phyloP scores from a whole-genome alignment of 2,113 vertebrate species.

The Charina bottae region DNA sequence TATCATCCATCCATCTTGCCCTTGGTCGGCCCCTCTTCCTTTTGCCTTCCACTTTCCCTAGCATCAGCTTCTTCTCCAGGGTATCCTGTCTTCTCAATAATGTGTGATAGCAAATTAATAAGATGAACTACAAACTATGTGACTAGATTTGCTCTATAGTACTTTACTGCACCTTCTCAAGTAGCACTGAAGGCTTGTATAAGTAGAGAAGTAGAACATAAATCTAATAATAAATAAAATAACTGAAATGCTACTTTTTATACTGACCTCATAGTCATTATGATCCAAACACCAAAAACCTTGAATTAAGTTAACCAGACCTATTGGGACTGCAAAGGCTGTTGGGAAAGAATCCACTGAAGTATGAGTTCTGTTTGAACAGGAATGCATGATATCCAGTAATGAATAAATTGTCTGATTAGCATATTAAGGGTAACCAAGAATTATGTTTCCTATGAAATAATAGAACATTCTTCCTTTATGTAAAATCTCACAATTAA shows the following conservation, averaged over 20 bases:
- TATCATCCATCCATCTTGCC: too few species aligned
- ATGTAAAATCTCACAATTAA: not conserved
- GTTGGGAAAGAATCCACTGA: conserved; percentile 88
- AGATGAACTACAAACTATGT: not conserved
- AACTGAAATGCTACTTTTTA: not conserved
- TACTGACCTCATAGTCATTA: conserved; percentile 87
- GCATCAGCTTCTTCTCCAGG: too few species aligned
- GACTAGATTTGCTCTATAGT: not conserved
- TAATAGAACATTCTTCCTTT: not conserved
- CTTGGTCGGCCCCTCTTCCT: too few species aligned
- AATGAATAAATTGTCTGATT: conserved; percentile 92
- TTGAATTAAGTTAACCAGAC: conserved; percentile 89
- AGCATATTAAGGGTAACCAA: conserved; percentile 78
- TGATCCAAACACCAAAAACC: conserved; percentile 96
- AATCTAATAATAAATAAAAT: not conserved
- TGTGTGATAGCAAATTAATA: not conserved
- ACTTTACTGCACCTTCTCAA: not conserved
- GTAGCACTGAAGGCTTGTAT: not conserved
- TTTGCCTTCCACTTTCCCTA: too few species aligned
- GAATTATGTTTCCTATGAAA: not conserved
- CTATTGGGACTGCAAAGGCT: conserved; percentile 88
- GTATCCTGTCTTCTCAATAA: too few species aligned
- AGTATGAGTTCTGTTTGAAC: conserved; percentile 83
- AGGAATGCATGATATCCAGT: conserved; percentile 90
- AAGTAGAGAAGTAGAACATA: not conserved